Evolutionary conservation across 1,140 invertebrate species (phyloP).

Genomic region (Anastatus disparis): DNA sequence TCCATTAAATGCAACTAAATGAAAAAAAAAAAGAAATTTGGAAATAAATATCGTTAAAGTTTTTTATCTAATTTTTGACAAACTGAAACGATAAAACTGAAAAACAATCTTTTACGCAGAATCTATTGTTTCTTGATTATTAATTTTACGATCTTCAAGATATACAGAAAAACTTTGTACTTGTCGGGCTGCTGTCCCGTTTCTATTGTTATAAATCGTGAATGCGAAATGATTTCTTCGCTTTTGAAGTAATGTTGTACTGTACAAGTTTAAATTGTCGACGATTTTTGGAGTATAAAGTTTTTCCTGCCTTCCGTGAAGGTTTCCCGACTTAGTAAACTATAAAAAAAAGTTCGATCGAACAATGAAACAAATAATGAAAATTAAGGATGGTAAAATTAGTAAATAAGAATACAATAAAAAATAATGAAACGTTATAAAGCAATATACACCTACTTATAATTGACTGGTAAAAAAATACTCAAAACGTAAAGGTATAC

Average conservation of each 20-base stretch:
- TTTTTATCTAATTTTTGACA: not conserved
- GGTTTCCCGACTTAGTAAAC: not conserved
- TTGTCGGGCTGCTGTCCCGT: not conserved
- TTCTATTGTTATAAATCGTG: not conserved
- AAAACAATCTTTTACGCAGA: not conserved
- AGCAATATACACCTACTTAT: conserved; percentile 32
- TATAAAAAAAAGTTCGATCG: conserved; percentile 22
- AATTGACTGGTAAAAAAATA: conserved; percentile 25
- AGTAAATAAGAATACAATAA: conserved; percentile 22
- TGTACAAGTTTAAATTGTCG: not conserved
- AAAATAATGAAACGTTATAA: not conserved
- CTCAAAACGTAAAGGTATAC: not conserved
- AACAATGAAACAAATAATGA: not conserved
- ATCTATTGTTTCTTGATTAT: conserved; percentile 11
- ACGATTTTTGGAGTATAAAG: not conserved
- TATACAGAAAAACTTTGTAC: conserved; percentile 7
- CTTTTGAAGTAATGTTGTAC: not conserved
- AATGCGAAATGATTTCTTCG: not conserved
- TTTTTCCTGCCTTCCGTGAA: conserved; percentile 36
- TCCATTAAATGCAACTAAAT: not conserved
- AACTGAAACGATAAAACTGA: not conserved
- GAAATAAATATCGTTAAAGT: not conserved
- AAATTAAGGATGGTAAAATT: conserved; percentile 22
- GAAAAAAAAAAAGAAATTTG: not conserved
- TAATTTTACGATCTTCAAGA: conserved; percentile 22